These are phyloP conservation scores for Callocephalon fimbriatum DNA, from an alignment of 2,113 vertebrate species.

Conservation along the genomic window DNA sequence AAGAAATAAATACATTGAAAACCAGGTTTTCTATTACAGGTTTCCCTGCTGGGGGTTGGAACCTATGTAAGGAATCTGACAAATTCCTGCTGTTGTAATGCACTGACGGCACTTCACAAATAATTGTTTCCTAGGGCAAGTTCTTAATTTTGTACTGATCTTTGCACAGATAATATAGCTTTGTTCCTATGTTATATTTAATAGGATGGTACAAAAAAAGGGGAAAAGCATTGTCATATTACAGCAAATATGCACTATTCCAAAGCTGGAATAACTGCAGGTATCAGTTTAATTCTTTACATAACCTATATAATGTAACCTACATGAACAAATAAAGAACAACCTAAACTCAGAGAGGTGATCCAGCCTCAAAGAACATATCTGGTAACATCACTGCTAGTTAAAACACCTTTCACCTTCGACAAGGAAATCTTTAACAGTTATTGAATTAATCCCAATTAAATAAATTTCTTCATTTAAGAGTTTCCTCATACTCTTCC, in stretches of 20 bases:
- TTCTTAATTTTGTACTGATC: not conserved
- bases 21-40: not conserved
- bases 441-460: not conserved
- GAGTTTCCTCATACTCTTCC: not conserved
- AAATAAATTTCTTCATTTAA: not conserved
- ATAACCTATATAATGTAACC: not conserved
- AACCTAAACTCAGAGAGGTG: not conserved
- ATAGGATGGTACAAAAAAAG: not conserved
- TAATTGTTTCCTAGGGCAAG: not conserved
- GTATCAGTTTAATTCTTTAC: not conserved
- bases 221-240: rapidly evolving
- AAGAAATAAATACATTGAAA: not conserved
- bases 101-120: not conserved
- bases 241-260: not conserved
- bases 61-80: not conserved
- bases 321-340: not conserved
- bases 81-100: not conserved
- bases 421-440: not conserved
- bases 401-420: not conserved
- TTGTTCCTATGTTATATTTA: not conserved
- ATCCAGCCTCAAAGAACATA: not conserved
- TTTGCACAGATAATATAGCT: not conserved
- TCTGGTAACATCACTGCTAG: not conserved
- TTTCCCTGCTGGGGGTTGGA: not conserved
- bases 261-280: not conserved